Conservation (phyloP, 2,888 invertebrate genomes). For the Trachelus troglodyta region DNA sequence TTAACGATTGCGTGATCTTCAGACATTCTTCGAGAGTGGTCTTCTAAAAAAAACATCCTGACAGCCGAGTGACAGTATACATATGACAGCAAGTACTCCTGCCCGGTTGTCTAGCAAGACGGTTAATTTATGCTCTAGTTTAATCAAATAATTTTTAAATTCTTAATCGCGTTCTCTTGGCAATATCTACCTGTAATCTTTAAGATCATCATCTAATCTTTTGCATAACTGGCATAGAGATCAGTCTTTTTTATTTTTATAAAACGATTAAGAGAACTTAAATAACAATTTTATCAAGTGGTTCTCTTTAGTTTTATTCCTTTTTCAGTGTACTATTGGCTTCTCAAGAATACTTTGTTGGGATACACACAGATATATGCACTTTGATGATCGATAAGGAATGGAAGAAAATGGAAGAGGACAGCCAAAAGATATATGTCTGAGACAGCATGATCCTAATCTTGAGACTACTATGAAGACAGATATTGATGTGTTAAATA, state of each 20-base stretch:
- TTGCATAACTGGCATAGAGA: background rate
- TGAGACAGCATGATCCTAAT: background rate
- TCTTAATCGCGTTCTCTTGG: background rate
- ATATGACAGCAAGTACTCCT: background rate
- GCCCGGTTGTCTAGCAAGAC: background rate
- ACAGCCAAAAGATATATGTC: background rate
- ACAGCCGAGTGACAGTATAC: conserved; percentile 22
- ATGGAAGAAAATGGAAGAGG: background rate
- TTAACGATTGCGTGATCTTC: conserved; percentile 51
- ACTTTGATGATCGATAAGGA: background rate
- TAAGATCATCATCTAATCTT: background rate
- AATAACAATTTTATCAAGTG: background rate
- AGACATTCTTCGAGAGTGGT: conserved; percentile 41
- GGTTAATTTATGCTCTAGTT: background rate
- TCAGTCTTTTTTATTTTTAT: background rate
- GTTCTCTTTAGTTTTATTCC: background rate
- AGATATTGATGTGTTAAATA: background rate
- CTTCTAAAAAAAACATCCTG: conserved; percentile 48
- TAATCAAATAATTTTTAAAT: background rate
- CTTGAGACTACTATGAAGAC: background rate
- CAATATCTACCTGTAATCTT: background rate
- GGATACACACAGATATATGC: background rate
- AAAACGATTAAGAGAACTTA: background rate
- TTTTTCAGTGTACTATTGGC: background rate
- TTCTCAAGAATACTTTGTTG: background rate